Base-by-base conservation (phyloP, 2,113 vertebrate genomes). In the Trogon surrucura region DNA sequence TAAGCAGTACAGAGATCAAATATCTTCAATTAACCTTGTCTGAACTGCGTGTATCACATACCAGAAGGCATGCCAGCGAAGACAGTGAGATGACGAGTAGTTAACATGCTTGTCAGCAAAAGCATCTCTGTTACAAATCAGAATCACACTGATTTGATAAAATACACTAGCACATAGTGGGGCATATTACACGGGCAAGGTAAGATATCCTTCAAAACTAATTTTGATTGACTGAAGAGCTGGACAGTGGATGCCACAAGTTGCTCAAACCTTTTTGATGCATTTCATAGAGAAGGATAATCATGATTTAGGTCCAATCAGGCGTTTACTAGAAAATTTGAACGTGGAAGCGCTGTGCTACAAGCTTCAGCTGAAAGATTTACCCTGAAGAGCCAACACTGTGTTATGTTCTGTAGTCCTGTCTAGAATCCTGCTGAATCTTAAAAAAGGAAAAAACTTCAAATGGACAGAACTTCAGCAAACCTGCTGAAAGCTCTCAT, bases 381-480 rank as follows among this genome's bases (percentile, higher is more conserved):
- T 72, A 32, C 11, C 34, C 21, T 60, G 45, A 87, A 62, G 45
- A 75, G 48, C 5, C 23, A 89, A 53, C 19, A 19, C 3, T 21
- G 6, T 32, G 4, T 16, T 64, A 75, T 2, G 1, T 27, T 53
- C 8, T 2, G 0, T 15, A 38, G 25, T 23, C 20, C 11, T 64
- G 9, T 58, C 54, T 45, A 18, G 45, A 88, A 88, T 61, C 12
- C 6, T 58, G 41, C 18, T 69, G 26, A 84, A 65, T 53, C 32
- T 64, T 75, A 79, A 30, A 73, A 79, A 30, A 38, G 0, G 21
- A 67, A 69, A 58, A 84, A 74, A 53, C 17, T 29, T 51, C 32
- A 88, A 53, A 34, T 11, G 4, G 78, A 38, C 22, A 81, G 32
- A 85, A 70, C 41, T 51, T 74, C 6, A 62, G 18, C 16, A 84